Conservation (phyloP, 1,140 invertebrate species). For the Meloidogyne hapla region DNA sequence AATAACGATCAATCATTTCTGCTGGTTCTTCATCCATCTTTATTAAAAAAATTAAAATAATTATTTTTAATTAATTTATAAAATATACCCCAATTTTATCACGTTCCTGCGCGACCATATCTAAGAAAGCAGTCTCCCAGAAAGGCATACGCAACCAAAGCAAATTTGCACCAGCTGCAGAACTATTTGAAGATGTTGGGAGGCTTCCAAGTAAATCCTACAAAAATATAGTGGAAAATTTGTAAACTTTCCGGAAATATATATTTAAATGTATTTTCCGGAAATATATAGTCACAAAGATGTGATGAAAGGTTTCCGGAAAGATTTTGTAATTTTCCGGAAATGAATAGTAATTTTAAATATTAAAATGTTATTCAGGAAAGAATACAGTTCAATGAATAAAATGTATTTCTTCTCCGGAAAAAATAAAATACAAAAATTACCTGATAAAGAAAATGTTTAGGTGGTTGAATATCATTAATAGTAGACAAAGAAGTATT, state of each 20-base stretch:
- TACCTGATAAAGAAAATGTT: neutral
- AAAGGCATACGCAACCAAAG: constrained; percentile 99
- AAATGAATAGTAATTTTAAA: no score
- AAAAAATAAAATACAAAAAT: neutral
- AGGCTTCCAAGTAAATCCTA: neutral
- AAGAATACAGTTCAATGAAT: no score
- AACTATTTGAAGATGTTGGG: constrained; percentile 32
- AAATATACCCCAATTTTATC: constrained; percentile 82
- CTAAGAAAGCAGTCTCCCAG: constrained; percentile 98
- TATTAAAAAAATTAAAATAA: neutral
- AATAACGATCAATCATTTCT: constrained; percentile 99
- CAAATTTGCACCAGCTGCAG: constrained; percentile 66
- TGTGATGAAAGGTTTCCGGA: no score
- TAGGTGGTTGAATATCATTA: neutral
- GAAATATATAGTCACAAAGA: no score
- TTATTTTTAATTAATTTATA: constrained; percentile 4
- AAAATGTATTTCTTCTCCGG: neutral
- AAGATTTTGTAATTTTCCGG: no score
- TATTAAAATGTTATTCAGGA: no score
- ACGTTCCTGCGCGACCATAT: constrained; percentile 95
- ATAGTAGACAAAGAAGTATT: neutral
- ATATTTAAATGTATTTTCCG: constrained; percentile 5
- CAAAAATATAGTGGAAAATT: neutral
- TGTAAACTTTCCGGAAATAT: neutral
- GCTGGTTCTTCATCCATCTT: constrained; percentile 93